These are phyloP conservation scores for Eupeodes latifasciatus DNA, from an alignment of 2,888 invertebrate genomes.

Conservation along the genomic window DNA sequence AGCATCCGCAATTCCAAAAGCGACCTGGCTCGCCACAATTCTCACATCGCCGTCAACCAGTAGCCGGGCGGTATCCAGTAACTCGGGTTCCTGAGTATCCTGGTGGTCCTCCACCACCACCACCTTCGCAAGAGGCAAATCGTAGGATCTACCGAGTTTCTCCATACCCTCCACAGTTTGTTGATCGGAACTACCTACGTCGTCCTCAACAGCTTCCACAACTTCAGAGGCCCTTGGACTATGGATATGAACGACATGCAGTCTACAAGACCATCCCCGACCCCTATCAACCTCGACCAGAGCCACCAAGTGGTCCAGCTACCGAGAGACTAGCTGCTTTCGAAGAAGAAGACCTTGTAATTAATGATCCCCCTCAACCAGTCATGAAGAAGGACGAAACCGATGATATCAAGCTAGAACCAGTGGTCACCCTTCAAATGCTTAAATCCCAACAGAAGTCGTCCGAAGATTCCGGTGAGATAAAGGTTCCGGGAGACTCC, in stretches of 20 bases:
- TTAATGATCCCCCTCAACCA: constrained; percentile 84
- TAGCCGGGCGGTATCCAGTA: constrained; percentile 80
- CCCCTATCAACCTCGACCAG: constrained; percentile 75
- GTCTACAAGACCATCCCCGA: constrained; percentile 78
- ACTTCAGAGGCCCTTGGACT: constrained; percentile 78
- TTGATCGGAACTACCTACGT: constrained; percentile 79
- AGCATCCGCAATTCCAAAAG: constrained; percentile 78
- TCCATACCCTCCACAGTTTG: constrained; percentile 77
- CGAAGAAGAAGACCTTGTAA: constrained; percentile 84
- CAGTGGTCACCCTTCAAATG: constrained; percentile 89
- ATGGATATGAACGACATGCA: constrained; percentile 79
- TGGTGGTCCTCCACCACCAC: constrained; percentile 77
- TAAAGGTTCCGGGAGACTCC: constrained; percentile 80
- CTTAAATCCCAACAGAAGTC: constrained; percentile 86
- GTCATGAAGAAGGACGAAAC: constrained; percentile 80
- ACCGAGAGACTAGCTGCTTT: constrained; percentile 80
- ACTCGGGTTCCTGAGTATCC: constrained; percentile 81
- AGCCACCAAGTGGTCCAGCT: constrained; percentile 66
- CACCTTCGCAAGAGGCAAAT: constrained; percentile 78
- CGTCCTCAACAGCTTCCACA: constrained; percentile 78
- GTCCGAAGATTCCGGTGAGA: constrained; percentile 80
- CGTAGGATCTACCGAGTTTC: constrained; percentile 82
- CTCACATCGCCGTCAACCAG: constrained; percentile 81
- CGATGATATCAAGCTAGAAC: constrained; percentile 83
- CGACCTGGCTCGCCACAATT: constrained; percentile 81